Conservation (phyloP, 2,113 vertebrate genomes). For the Gulo gulo region DNA sequence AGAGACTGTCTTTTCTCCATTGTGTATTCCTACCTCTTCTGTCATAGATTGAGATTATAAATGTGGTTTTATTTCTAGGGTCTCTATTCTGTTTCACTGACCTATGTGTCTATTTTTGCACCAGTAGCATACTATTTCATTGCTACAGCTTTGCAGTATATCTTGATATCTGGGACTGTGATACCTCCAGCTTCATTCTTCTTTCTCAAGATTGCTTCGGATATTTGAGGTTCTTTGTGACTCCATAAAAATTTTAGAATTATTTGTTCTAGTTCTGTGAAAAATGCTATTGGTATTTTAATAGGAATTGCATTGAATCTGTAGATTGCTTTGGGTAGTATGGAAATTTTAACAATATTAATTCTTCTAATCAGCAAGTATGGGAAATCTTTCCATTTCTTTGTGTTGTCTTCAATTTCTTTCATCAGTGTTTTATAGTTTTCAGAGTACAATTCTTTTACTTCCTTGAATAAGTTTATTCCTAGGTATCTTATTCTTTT, state of each 20-base stretch:
- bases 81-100: background rate
- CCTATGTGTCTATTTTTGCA: background rate
- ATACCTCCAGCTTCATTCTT: background rate
- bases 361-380: background rate
- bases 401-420: background rate
- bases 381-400: background rate
- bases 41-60: background rate
- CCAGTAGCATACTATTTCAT: background rate
- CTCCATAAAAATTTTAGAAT: background rate
- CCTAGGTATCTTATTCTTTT: background rate
- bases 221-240: background rate
- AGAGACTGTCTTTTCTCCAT: background rate
- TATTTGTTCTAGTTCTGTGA: background rate
- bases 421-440: background rate
- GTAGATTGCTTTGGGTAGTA: background rate
- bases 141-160: background rate
- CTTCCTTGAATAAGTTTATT: background rate
- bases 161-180: background rate
- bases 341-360: background rate
- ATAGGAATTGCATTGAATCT: background rate
- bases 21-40: background rate
- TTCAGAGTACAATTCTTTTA: background rate
- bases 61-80: background rate
- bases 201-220: background rate
- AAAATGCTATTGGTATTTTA: background rate